phyloP scores from a whole-genome alignment of 2,113 vertebrate genomes.

The Ceuthmochares aereus region DNA sequence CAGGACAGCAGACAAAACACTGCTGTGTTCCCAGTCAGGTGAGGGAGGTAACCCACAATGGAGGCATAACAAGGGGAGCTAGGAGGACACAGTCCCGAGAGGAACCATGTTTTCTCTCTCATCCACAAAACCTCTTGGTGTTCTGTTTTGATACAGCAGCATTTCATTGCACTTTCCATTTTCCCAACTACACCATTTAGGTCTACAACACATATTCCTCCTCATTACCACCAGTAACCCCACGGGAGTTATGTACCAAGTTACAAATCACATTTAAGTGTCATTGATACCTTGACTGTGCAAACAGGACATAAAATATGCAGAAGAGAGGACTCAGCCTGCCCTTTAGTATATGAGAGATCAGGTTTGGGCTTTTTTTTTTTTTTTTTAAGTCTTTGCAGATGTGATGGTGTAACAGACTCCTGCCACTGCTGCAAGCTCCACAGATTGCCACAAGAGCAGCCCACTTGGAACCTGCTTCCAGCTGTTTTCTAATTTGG shows the following conservation, averaged over 20 bases:
- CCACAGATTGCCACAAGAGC: not conserved
- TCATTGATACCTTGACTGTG: not conserved
- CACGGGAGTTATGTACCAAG: fast-evolving
- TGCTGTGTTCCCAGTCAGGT: not conserved
- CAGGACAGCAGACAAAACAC: fast-evolving
- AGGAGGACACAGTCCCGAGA: not conserved
- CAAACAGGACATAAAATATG: not conserved
- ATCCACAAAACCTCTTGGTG: not conserved
- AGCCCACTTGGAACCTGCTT: not conserved
- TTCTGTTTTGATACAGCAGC: not conserved
- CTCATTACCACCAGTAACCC: not conserved
- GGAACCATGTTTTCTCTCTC: fast-evolving
- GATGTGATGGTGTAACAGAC: fast-evolving
- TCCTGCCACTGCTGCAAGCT: not conserved
- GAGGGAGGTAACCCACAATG: fast-evolving
- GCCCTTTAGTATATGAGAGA: not conserved
- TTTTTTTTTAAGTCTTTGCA: not conserved
- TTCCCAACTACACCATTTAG: fast-evolving
- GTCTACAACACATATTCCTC: not conserved
- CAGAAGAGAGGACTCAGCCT: not conserved
- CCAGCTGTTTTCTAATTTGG: not conserved
- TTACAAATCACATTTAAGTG: not conserved
- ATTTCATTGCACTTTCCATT: fast-evolving
- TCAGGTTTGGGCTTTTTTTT: too few species aligned
- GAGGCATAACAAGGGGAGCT: not conserved